Conservation (phyloP, 1,140 invertebrate genomes). For the honey bee (Apis mellifera) region Amel_HAv3.1 CM009932.2:5163001-5163500, state of each 20-base stretch:
- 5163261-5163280: constrained; percentile 44
- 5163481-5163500: too few species aligned
- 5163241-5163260: constrained; percentile 25
- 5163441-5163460: too few species aligned
- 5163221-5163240: constrained; percentile 2
- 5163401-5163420: too few species aligned
- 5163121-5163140: constrained; percentile 20
- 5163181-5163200: constrained; percentile 21
- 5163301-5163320: neutral
- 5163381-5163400: too few species aligned
- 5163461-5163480: too few species aligned
- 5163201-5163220: neutral
- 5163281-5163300: constrained; percentile 3
- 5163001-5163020: constrained; percentile 31
- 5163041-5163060: constrained; percentile 35
- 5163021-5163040: constrained; percentile 25
- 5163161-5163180: constrained; percentile 51
- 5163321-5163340: neutral
- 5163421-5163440: too few species aligned
- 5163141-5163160: constrained; percentile 41
- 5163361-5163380: too few species aligned
- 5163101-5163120: constrained; percentile 40
- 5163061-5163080: constrained; percentile 24
- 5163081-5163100: constrained; percentile 25
- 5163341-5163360: neutral